Evolutionary conservation across 2,888 invertebrate genomes (phyloP).

Genomic region (Drosophila buzzatii): DNA sequence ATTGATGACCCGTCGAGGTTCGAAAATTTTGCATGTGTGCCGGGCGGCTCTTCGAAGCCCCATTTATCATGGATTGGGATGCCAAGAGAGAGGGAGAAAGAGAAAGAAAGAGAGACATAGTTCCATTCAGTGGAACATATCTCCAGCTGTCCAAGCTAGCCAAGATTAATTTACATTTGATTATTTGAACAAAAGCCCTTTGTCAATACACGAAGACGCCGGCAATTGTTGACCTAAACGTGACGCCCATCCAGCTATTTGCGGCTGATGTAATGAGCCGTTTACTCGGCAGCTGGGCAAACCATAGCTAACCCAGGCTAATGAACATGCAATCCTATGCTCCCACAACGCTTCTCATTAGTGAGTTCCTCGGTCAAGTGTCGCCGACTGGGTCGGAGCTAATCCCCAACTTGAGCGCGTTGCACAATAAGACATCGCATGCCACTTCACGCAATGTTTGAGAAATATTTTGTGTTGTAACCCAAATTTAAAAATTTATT

Average conservation of each 20-base stretch:
- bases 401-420: conserved; percentile 41
- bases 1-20: conserved; percentile 69
- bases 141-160: conserved; percentile 41
- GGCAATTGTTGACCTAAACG: conserved; percentile 47
- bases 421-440: conserved; percentile 32
- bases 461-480: not conserved
- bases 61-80: conserved; percentile 65
- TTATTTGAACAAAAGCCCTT: conserved; percentile 61
- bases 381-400: conserved; percentile 27
- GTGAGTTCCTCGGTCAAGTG: conserved; percentile 15
- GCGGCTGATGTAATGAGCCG: conserved; percentile 69
- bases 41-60: conserved; percentile 54
- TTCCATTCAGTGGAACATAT: conserved; percentile 10
- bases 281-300: conserved; percentile 51
- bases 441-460: conserved; percentile 1
- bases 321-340: conserved; percentile 49
- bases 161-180: conserved; percentile 68
- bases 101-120: not conserved
- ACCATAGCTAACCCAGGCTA: conserved; percentile 37
- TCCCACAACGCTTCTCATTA: conserved; percentile 49
- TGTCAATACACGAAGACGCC: conserved; percentile 49
- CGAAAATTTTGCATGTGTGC: conserved; percentile 59
- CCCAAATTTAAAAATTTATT: not conserved
- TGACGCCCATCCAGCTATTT: conserved; percentile 61
- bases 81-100: not conserved